Evolutionary conservation across 2,113 vertebrate species (phyloP).

Genomic region (Trachemys scripta): DNA sequence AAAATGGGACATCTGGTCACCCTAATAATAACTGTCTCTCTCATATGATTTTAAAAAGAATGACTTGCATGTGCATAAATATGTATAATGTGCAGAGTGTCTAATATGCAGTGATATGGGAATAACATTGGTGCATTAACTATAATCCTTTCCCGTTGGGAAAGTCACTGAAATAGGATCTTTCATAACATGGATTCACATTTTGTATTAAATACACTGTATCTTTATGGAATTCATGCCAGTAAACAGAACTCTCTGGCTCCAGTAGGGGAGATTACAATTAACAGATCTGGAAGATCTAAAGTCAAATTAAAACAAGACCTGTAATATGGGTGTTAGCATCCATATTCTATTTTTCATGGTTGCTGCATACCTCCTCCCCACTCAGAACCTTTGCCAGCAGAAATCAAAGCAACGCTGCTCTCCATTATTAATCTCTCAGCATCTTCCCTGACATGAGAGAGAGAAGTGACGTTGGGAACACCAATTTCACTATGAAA

Average conservation of each 20-base stretch:
- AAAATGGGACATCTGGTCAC: too few species aligned
- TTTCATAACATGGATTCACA: background rate
- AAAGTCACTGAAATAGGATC: background rate
- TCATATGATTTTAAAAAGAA: background rate
- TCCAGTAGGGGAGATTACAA: background rate
- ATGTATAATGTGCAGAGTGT: background rate
- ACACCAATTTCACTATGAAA: background rate
- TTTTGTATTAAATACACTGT: too few species aligned
- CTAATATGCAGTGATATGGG: background rate
- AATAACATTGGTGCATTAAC: background rate
- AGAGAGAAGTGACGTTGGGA: background rate
- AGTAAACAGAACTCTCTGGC: background rate
- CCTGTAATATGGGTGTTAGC: background rate
- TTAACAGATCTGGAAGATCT: background rate
- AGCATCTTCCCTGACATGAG: background rate
- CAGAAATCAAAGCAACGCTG: background rate
- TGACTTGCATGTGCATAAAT: background rate
- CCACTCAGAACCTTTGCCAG: background rate
- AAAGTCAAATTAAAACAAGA: background rate
- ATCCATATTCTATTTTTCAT: background rate
- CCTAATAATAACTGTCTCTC: background rate
- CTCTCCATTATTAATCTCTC: background rate
- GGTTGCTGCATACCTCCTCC: background rate
- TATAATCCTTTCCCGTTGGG: background rate
- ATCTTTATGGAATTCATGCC: background rate